Evolutionary conservation across 2,888 invertebrate genomes (phyloP).

Genomic region (Antheraea yamamai): DNA sequence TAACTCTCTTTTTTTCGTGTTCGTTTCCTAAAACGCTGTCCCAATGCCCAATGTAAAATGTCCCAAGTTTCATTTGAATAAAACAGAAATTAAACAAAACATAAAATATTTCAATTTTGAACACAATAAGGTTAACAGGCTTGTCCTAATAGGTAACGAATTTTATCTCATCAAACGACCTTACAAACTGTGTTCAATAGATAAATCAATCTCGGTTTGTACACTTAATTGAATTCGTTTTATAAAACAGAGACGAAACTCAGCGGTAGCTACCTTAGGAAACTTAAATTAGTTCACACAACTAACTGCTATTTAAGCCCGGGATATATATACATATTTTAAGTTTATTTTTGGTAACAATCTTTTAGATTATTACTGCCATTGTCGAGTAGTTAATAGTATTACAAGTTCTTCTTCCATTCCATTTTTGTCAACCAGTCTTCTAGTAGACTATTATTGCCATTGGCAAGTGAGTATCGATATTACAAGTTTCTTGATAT

Average conservation of each 20-base stretch:
- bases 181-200: conserved; percentile 13
- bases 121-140: background rate
- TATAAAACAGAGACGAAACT: conserved; percentile 37
- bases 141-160: background rate
- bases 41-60: too few species aligned
- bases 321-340: too few species aligned
- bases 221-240: conserved; percentile 55
- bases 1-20: too few species aligned
- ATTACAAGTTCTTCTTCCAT: too few species aligned
- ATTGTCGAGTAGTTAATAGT: too few species aligned
- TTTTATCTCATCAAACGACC: background rate
- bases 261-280: conserved; percentile 46
- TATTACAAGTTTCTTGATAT: too few species aligned
- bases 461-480: too few species aligned
- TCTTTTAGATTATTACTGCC: too few species aligned
- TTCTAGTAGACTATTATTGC: too few species aligned
- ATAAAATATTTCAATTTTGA: background rate
- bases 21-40: too few species aligned
- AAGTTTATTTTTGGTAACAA: too few species aligned
- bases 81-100: background rate
- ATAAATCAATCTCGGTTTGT: conserved; percentile 30
- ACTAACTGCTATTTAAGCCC: background rate
- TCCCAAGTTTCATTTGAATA: background rate
- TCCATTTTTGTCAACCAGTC: too few species aligned
- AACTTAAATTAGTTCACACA: conserved; percentile 60